phyloP scores from a whole-genome alignment of 2,888 invertebrate genomes.

The Melieria crassipennis region DNA sequence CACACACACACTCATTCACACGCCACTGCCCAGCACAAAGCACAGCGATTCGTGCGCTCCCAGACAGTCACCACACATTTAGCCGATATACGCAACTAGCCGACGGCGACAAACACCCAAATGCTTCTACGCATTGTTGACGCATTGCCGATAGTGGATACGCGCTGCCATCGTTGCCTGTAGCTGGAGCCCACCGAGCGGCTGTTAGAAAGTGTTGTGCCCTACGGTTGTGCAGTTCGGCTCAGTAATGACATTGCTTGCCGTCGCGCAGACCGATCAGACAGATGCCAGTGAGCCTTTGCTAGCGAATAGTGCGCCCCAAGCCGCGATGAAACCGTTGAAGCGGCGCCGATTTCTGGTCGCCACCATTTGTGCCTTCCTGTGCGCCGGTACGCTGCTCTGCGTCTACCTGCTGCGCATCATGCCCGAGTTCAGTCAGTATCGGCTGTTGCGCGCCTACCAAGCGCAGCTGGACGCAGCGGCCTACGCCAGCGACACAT shows the following conservation, averaged over 20 bases:
- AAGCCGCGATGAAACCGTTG: neutral
- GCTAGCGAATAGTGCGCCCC: neutral
- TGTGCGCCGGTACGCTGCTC: constrained; percentile 27
- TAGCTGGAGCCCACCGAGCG: no score
- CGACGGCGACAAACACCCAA: no score
- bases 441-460: constrained; percentile 44
- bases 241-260: neutral
- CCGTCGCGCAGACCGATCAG: neutral
- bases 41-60: no score
- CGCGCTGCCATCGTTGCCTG: no score
- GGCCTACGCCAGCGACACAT: neutral
- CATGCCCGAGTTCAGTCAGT: constrained; percentile 56
- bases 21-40: no score
- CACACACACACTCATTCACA: no score
- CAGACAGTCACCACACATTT: no score
- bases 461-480: constrained; percentile 12
- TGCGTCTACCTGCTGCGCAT: constrained; percentile 45
- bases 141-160: no score
- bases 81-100: no score
- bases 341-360: neutral
- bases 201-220: no score
- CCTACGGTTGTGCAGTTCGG: no score
- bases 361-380: neutral
- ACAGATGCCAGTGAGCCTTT: neutral
- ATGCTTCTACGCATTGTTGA: no score